Base-by-base conservation (phyloP, 2,113 vertebrate species). In the Osmerus mordax region DNA sequence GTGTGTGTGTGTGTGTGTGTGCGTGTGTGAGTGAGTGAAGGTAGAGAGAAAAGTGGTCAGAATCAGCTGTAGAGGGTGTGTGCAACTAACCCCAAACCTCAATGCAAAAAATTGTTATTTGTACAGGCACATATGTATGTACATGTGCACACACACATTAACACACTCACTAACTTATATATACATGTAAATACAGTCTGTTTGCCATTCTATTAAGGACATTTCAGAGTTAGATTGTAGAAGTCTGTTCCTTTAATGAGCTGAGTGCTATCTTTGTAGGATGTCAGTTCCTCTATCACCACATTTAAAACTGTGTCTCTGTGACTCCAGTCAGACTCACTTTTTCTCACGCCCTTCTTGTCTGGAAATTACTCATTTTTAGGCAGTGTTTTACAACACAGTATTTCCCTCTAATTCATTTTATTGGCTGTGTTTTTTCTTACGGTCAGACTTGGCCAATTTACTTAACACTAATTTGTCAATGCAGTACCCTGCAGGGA, bases 311-410 rank as follows among this genome's bases (percentile, higher is more conserved):
- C 2, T 15, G 70, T 1, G 25, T 69, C 74, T 25, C 65, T 65
- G 73, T 78, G 67, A 32, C 58, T 65, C 73, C 65, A 71, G 53
- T 79, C 73, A 29, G 51, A 51, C 68, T 65, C 6, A 14, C 73
- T 69, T 0, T 0, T 65, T 63, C 74, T 72, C 29, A 52, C 77
- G 41, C 67, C n/a, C 77, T 58, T 65, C 73, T 75, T 29, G 70
- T 73, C 61, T 54, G 53, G 67, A 78, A 83, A 80, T 78, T 63
- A 70, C 62, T 77, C 75, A 76, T 69, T 70, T 69, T 54, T 65
- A 72, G 64, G 60, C 72, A 79, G 80, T 82, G 56, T 82, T 84
- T 84, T 60, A 78, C 74, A 19, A 29, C 13, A 47, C 72, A 41
- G 56, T 78, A 62, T 28, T 59, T 74, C 28, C 65, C 56, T 29